Evolutionary conservation across 2,888 invertebrate species (phyloP), one percentile per base, ranked within the genome.

Genomic region (Synanthedon myopaeformis): DNA sequence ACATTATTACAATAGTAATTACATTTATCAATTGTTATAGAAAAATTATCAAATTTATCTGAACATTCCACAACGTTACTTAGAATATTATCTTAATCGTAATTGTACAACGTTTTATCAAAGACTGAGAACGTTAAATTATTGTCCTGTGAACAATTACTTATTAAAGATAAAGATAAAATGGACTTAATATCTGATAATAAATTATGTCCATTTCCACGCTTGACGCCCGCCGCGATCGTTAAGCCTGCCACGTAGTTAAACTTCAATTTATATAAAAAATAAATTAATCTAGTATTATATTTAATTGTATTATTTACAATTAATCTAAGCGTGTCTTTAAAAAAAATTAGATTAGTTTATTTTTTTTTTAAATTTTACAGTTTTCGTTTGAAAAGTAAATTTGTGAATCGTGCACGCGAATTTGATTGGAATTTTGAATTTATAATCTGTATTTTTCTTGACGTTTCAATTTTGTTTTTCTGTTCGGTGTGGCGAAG

Each of bases 131-230:
- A 49, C 19, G 49, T 2, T 23, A 12, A 49, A 28, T 49, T 53
- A 35, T 12, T 49, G 35, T 28, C 41, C 10, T 11, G 42, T 48
- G 50, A 19, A 49, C 49, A 53, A 53, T 53, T 53, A 53, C 17
- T 41, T 10, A 35, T 35, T 35, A 10, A 35, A 35, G 49, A 49
- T 49, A 49, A 49, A 68, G 79, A 83, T 82, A 82, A 72, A 63
- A 59, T 60, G 49, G 12, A 66, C 64, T 63, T 61, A 63, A 66
- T 74, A 75, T 73, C 74, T 61, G 80, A 81, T 82, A 80, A 81
- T 82, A 80, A 76, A 58, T 59, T 42, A n/a, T 53, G 54, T 55
- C 56, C 59, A 60, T 58, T 71, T 74, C 71, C 64, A 69, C 83
- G 82, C 74, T 84, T 76, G 62, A 70, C 64, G 57, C 23, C 19